Base-by-base conservation (phyloP, 2,888 invertebrate species). In the Tanypteryx hageni region DNA sequence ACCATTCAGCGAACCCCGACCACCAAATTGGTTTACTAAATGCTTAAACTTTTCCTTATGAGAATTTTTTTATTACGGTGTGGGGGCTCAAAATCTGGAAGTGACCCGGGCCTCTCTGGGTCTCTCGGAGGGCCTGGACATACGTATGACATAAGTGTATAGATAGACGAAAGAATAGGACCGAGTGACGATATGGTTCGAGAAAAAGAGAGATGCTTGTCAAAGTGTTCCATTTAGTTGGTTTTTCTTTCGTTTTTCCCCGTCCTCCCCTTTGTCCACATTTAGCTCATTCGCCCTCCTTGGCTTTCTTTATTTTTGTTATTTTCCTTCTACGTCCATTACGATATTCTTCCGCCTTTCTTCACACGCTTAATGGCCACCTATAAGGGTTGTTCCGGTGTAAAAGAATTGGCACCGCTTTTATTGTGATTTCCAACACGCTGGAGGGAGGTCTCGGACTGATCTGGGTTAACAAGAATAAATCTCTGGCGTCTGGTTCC, bases 401-500 rank as follows among this genome's bases (percentile, higher is more conserved):
- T 68, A n/a, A 68, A 68, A 68, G 68, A 68, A 68, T 68, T 68
- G 68, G 68, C 68, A 68, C 1, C 68, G 68, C 68, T n/a, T 68
- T 68, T 68, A 22, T 68, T 68, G 68, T 68, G 68, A 68, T 68
- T 68, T 68, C 22, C 68, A 68, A n/a, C 68, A 18, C 64, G 64
- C 64, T 16, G 16, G 64, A n/a, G n/a, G 64, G n/a, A 18, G 68
- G 68, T 68, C 22, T 68, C 68, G 68, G 68, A 68, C 68, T n/a
- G 68, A 68, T 68, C 68, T 68, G 68, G 68, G 68, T 68, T 68
- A 68, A 68, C 68, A 68, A 68, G 68, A 68, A 22, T 68, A 68
- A 68, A 68, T 68, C 68, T 18, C 68, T 18, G 68, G 68, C 68
- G 68, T 68, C 68, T 68, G 0, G 68, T 68, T 68, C 68, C 68